A percentile compares a stretch with the other conserved stretches of the same genome.
These are phyloP conservation scores for Plumapathes pennacea DNA, from an alignment of 92 coral and sea anemone species.

Conservation along the genomic window DNA sequence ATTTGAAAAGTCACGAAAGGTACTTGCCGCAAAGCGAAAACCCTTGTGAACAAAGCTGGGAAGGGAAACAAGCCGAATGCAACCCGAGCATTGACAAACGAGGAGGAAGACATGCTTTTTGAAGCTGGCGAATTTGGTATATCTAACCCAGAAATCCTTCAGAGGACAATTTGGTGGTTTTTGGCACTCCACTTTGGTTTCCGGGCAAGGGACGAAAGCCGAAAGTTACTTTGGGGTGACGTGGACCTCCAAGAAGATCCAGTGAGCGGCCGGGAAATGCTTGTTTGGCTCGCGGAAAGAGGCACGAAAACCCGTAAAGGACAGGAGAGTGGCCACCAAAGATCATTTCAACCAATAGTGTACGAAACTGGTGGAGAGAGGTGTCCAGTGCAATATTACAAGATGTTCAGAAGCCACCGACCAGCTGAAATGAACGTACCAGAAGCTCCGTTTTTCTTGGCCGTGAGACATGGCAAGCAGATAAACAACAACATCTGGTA, in stretches of 20 bases:
- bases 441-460: conserved; percentile 22
- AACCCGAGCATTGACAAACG: neutral
- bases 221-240: conserved; percentile 22
- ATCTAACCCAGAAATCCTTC: conserved; percentile 34
- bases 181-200: conserved; percentile 35
- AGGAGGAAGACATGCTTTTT: conserved; percentile 19
- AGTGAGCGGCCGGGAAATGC: conserved; percentile 12
- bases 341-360: conserved; percentile 15
- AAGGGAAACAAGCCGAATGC: conserved; percentile 33
- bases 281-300: conserved; percentile 33
- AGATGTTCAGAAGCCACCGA: conserved; percentile 10
- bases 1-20: conserved; percentile 18
- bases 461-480: neutral
- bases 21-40: conserved; percentile 6
- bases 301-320: conserved; percentile 44
- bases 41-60: neutral
- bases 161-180: conserved; percentile 44
- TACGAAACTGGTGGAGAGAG: conserved; percentile 1
- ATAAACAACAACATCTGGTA: conserved; percentile 9
- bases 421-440: conserved; percentile 6
- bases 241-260: conserved; percentile 12
- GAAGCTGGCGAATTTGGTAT: conserved; percentile 26
- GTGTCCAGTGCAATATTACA: conserved; percentile 10
- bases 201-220: conserved; percentile 20
- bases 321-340: conserved; percentile 33